Percentiles rank a stretch among this genome's conserved stretches.
These are phyloP conservation scores for Strigamia crassipes DNA, from an alignment of 2,888 invertebrate genomes.

Conservation along the genomic window DNA sequence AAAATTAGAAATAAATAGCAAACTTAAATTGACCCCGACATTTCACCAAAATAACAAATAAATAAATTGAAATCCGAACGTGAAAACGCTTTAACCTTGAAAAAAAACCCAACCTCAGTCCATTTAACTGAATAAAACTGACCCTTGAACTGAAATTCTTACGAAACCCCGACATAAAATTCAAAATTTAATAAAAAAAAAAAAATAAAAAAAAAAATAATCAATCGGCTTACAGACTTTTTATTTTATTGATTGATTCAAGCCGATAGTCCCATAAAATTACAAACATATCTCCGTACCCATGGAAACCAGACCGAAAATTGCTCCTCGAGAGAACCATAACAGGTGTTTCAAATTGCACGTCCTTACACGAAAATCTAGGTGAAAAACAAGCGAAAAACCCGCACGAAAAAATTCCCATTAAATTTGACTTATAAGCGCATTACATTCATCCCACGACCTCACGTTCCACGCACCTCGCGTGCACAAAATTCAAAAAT, in stretches of 20 bases:
- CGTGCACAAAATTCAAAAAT: background rate
- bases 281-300: background rate
- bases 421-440: background rate
- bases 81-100: background rate
- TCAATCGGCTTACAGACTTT: background rate
- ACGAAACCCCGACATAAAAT: background rate
- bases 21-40: background rate
- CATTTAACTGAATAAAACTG: too few relatives aligned
- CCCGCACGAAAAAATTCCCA: too few relatives aligned
- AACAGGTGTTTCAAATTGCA: background rate
- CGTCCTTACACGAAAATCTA: too few relatives aligned
- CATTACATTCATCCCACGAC: background rate
- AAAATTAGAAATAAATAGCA: background rate
- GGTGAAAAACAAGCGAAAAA: background rate
- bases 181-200: background rate
- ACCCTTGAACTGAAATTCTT: too few relatives aligned
- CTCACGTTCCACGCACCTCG: background rate
- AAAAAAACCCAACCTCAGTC: background rate
- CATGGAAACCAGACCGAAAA: background rate
- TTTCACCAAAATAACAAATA: too few relatives aligned
- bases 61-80: background rate
- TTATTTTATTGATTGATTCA: background rate
- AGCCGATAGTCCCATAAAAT: background rate
- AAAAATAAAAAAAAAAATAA: too few relatives aligned
- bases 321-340: too few relatives aligned